Evolutionary conservation across 2,797 vertebrate species (phyloP).

Genomic region (Danio albolineatus): DNA sequence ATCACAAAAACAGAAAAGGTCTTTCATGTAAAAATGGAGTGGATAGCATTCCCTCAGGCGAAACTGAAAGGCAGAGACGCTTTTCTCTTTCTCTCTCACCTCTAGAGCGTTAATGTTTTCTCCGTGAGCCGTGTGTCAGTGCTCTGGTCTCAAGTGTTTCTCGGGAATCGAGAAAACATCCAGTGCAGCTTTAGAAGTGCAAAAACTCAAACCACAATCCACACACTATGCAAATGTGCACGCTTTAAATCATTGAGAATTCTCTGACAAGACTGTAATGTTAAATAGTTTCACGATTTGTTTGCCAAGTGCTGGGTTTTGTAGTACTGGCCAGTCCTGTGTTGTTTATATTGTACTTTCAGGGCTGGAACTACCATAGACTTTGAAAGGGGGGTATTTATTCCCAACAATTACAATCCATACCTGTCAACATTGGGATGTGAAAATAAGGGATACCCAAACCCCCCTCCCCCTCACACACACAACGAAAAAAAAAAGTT

Average conservation of each 20-base stretch:
- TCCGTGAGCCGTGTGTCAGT: constrained; percentile 43
- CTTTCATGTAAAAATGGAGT: constrained; percentile 64
- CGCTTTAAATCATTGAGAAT: background rate
- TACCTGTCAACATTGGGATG: no score
- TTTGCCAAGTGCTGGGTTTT: background rate
- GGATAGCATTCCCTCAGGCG: constrained; percentile 49
- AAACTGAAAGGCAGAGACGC: constrained; percentile 39
- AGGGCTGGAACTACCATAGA: no score
- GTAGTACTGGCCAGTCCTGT: background rate
- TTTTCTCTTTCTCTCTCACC: constrained; percentile 24
- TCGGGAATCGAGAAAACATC: background rate
- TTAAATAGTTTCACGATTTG: background rate
- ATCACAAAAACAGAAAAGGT: constrained; percentile 55
- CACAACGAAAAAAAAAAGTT: no score
- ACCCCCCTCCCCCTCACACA: no score
- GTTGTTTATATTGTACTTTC: background rate
- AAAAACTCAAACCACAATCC: constrained; percentile 12
- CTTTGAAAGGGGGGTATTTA: no score
- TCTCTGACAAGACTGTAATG: constrained; percentile 3
- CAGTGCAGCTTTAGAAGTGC: constrained; percentile 15
- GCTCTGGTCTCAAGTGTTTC: constrained; percentile 36
- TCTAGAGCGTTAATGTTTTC: constrained; percentile 46
- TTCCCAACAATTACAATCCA: no score
- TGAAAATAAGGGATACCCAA: no score
- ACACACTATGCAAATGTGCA: background rate